Conservation (phyloP, 2,888 invertebrate species). For the Lamproptera curius region DNA sequence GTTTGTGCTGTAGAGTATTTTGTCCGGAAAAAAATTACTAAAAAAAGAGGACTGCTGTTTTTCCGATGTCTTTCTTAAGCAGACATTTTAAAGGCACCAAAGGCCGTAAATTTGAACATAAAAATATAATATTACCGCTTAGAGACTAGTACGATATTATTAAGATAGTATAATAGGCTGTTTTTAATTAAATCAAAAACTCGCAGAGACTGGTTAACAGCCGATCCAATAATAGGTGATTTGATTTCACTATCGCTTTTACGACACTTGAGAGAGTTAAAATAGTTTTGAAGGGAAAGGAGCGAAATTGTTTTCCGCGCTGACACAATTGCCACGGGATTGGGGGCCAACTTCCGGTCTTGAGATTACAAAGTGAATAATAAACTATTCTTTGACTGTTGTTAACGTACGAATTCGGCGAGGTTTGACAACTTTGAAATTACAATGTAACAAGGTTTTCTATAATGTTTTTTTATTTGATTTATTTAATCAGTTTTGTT, state of each 20-base stretch:
- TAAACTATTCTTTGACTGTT: too few species aligned
- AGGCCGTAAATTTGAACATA: too few species aligned
- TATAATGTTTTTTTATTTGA: background rate
- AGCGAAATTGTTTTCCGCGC: slow-evolving; percentile 19
- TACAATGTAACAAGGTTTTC: background rate
- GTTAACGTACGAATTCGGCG: too few species aligned
- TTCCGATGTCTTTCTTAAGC: too few species aligned
- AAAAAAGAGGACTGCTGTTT: too few species aligned
- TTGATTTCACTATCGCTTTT: slow-evolving; percentile 9
- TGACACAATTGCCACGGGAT: slow-evolving; percentile 15
- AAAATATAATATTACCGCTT: too few species aligned
- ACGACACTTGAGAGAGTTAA: slow-evolving; percentile 6
- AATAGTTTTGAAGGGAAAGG: slow-evolving; percentile 14
- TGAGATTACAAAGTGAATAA: slow-evolving; percentile 2
- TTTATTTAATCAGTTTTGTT: background rate
- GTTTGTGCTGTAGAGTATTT: too few species aligned
- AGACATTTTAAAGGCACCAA: too few species aligned
- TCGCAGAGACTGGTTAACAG: background rate
- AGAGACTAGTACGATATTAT: too few species aligned
- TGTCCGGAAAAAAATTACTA: too few species aligned
- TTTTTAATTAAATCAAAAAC: too few species aligned
- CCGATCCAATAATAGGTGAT: background rate
- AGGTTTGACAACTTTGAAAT: background rate
- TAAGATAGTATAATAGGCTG: too few species aligned
- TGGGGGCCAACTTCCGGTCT: slow-evolving; percentile 4